phyloP scores from a whole-genome alignment of 2,888 invertebrate species.

The Deilephila porcellus region DNA sequence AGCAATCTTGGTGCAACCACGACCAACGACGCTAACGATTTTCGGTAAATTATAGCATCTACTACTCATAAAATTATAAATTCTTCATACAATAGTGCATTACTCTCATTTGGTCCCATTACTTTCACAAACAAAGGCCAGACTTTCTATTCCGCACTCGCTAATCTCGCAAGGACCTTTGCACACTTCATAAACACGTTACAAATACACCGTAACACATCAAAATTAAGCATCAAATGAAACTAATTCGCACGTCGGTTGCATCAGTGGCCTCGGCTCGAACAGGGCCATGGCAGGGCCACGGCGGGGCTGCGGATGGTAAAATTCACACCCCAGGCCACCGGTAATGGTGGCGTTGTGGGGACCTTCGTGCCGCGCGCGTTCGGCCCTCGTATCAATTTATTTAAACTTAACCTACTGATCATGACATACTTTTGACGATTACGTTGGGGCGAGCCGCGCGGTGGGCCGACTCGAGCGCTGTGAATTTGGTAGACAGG shows the following conservation, averaged over 20 bases:
- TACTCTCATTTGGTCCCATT: background rate
- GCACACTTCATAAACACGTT: slow-evolving; percentile 3
- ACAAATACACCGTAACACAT: slow-evolving; percentile 24
- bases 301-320: slow-evolving; percentile 33
- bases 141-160: slow-evolving; percentile 14
- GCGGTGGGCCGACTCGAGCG: slow-evolving; percentile 57
- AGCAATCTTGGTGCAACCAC: too few relatives aligned
- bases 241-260: slow-evolving; percentile 15
- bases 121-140: background rate
- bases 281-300: slow-evolving; percentile 29
- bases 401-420: slow-evolving; percentile 85
- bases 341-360: slow-evolving; percentile 36
- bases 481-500: slow-evolving; percentile 23
- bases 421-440: slow-evolving; percentile 83
- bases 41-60: too few relatives aligned
- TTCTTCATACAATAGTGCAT: background rate
- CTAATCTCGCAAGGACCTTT: slow-evolving; percentile 17
- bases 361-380: slow-evolving; percentile 54
- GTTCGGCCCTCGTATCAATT: slow-evolving; percentile 70
- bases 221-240: slow-evolving; percentile 20
- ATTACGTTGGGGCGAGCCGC: slow-evolving; percentile 64
- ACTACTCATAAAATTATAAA: background rate
- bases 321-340: slow-evolving; percentile 38
- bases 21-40: too few relatives aligned
- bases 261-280: slow-evolving; percentile 30